Percentiles rank a stretch among this genome's conserved stretches.
Conservation (phyloP, 2,797 vertebrate species). For the Yasuhikotakia modesta region DNA sequence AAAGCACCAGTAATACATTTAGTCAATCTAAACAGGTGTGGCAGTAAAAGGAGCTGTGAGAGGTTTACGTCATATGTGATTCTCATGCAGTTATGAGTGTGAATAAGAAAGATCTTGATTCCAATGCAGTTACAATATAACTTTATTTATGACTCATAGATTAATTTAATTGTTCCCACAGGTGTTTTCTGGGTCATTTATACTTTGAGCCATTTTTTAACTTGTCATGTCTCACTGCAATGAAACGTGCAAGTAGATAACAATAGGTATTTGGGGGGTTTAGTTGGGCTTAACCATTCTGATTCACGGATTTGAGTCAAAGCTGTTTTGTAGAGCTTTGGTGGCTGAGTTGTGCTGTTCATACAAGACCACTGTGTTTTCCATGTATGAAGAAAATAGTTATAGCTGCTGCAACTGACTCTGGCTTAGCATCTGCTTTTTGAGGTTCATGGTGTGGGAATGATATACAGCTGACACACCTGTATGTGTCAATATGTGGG, state of each 20-base stretch:
- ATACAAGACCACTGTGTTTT: not conserved
- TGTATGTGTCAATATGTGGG: slow-evolving; percentile 31
- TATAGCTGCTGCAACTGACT: slow-evolving; percentile 29
- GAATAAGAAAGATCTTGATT: not conserved
- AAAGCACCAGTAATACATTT: not conserved
- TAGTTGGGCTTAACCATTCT: slow-evolving; percentile 4
- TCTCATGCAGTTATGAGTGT: not conserved
- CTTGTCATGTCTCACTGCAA: not conserved
- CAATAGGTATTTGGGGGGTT: not conserved
- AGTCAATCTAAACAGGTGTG: not conserved
- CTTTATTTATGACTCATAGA: not conserved
- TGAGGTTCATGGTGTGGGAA: slow-evolving; percentile 22
- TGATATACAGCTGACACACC: slow-evolving; percentile 31
- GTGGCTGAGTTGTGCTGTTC: not conserved
- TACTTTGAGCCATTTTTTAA: not conserved
- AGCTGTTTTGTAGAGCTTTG: slow-evolving; percentile 11
- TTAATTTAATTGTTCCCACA: not conserved
- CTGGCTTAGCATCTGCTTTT: slow-evolving; percentile 51
- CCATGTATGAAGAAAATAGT: not conserved
- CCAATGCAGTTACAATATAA: too few relatives aligned
- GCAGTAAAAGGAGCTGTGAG: not conserved
- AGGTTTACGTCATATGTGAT: not conserved
- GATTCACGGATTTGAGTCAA: slow-evolving; percentile 7
- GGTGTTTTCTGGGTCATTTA: not conserved
- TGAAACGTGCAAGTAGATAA: not conserved